Conservation (phyloP, 1,140 invertebrate species). For the Drosophila melanica region DNA sequence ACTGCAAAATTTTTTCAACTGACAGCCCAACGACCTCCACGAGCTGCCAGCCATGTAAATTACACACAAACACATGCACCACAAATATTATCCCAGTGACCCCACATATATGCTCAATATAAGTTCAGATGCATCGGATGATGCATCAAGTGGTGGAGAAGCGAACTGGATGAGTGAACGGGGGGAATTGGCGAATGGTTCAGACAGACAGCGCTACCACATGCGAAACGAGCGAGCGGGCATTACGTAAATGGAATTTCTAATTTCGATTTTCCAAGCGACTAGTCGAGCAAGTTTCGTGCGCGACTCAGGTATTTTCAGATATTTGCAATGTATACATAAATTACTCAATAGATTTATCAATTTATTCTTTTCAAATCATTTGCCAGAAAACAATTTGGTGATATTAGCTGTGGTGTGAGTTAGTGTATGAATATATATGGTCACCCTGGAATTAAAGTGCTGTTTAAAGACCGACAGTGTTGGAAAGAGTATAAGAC, state of each 20-base stretch:
- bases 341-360: not conserved
- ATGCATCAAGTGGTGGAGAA: slow-evolving; percentile 34
- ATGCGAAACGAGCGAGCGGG: not conserved
- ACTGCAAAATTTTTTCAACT: slow-evolving; percentile 47
- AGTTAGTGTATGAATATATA: too few species aligned
- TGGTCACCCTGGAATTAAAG: too few species aligned
- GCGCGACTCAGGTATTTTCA: not conserved
- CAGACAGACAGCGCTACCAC: not conserved
- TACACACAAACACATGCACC: slow-evolving; percentile 11
- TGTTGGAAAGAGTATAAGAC: too few species aligned
- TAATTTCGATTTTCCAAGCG: slow-evolving; percentile 6
- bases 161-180: not conserved
- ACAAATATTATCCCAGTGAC: slow-evolving; percentile 26
- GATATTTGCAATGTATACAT: not conserved
- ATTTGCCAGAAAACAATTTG: not conserved
- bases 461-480: too few species aligned
- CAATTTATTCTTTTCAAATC: not conserved
- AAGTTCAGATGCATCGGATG: slow-evolving; percentile 23
- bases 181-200: not conserved
- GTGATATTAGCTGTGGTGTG: too few species aligned
- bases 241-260: slow-evolving; percentile 27
- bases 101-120: slow-evolving; percentile 32
- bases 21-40: slow-evolving; percentile 72
- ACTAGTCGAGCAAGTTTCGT: not conserved
- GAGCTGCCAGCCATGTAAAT: slow-evolving; percentile 65